Evolutionary conservation across 2,113 vertebrate species (phyloP), one percentile per base, ranked within the genome.

Genomic region (Pteruthius melanotis): DNA sequence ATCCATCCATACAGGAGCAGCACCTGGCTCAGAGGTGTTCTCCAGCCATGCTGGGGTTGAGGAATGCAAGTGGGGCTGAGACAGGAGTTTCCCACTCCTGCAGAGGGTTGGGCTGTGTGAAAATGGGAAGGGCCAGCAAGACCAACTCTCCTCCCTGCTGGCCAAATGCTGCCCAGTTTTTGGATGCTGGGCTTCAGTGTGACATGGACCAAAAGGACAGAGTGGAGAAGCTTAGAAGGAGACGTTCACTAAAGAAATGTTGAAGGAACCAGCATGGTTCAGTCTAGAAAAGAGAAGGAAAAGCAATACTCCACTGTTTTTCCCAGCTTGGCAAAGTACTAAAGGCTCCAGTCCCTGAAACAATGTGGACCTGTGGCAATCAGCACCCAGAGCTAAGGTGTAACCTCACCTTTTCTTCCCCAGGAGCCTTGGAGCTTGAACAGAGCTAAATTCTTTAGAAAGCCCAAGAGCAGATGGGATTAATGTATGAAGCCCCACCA

Each of bases 11-110:
- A 7, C 87, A 74, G 52, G 57, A 70, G 17, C 21, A 81, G 72
- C 19, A 45, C 24, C 31, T 0, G 0, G 13, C 52, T 49, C 37
- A 23, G 57, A 37, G 39, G 5, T 12, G 37, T 2, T 65, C 64
- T 75, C 19, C 52, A 49, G 69, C 78, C 49, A 22, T 6, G 40
- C 64, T 49, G 64, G 33, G 8, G 4, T 0, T 42, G 27, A 49
- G 69, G 54, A 78, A 52, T 14, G n/a, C 16, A 30, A 24, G 54
- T 17, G 37, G 40, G 37, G 47, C 60, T 66, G 56, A 75, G 47
- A 57, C 16, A 35, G 15, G 19, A 59, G 56, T 24, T 75, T 35
- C 60, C 40, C 6, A 4, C 15, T 83, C n/a, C 66, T 31, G 56
- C 37, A 47, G n/a, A 57, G 16, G 14, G 19, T 7, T 44, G 56